Evolutionary conservation across 2,113 vertebrate species (phyloP).

Genomic region (Centropus unirufus): DNA sequence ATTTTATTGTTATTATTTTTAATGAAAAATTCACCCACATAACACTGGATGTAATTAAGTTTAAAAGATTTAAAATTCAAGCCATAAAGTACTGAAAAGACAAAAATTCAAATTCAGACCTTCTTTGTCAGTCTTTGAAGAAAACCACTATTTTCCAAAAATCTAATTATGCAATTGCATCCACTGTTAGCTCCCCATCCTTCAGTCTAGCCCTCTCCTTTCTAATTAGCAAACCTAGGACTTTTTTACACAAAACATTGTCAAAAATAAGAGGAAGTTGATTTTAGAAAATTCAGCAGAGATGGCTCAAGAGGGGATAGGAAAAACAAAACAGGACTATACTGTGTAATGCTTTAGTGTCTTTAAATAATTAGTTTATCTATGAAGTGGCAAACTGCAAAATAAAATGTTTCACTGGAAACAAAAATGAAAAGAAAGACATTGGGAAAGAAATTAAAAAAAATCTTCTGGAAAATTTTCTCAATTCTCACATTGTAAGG

Average conservation of each 20-base stretch:
- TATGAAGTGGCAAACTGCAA: background rate
- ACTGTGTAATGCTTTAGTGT: background rate
- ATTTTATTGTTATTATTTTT: background rate
- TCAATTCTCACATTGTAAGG: background rate
- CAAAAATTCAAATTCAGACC: background rate
- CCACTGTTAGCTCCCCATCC: background rate
- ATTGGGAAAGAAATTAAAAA: background rate
- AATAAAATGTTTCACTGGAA: background rate
- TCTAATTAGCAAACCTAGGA: background rate
- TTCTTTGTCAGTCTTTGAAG: background rate
- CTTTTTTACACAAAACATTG: background rate
- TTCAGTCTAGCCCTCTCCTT: background rate
- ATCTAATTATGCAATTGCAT: background rate
- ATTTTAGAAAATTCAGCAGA: background rate
- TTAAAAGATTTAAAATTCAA: background rate
- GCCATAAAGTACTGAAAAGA: background rate
- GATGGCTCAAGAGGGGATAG: background rate
- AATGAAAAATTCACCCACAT: background rate
- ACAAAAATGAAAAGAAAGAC: background rate
- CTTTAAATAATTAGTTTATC: background rate
- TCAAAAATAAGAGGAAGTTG: background rate
- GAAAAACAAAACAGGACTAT: background rate
- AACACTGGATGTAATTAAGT: background rate
- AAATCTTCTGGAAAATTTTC: background rate
- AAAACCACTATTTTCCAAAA: background rate